Percentiles rank a stretch among this genome's conserved stretches.
Conservation (phyloP, 2,797 vertebrate genomes). For the Pseudochaenichthys georgianus region DNA sequence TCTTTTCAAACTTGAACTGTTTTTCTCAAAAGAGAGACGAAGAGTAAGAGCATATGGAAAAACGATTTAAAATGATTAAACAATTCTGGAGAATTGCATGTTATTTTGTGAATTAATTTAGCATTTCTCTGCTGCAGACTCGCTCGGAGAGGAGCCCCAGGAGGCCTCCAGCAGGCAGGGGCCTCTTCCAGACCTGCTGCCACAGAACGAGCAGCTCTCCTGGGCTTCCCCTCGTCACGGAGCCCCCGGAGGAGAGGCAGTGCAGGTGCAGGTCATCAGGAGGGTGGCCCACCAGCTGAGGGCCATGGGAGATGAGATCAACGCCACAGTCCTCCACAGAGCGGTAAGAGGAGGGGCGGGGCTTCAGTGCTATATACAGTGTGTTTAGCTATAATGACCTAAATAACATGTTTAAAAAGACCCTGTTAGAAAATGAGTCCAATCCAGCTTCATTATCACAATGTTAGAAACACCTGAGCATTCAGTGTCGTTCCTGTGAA, state of each 20-base stretch:
- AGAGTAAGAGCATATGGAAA: neutral
- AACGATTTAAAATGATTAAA: neutral
- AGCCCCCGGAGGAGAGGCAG: slow-evolving; percentile 31
- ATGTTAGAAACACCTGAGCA: neutral
- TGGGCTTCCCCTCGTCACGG: slow-evolving; percentile 39
- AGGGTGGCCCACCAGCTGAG: slow-evolving; percentile 79
- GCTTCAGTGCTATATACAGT: neutral
- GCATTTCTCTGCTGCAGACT: slow-evolving; percentile 41
- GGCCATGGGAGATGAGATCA: slow-evolving; percentile 80
- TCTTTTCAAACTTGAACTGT: neutral
- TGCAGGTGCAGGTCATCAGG: slow-evolving; percentile 59
- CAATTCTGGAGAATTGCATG: neutral
- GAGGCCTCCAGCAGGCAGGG: slow-evolving; percentile 36
- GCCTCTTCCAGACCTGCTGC: slow-evolving; percentile 72
- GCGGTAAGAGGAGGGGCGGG: slow-evolving; percentile 65
- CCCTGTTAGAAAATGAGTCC: too few species aligned
- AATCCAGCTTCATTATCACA: neutral
- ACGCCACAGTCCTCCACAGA: slow-evolving; percentile 73
- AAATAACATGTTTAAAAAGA: neutral
- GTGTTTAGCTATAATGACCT: neutral
- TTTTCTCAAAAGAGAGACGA: neutral
- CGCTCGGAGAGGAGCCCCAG: slow-evolving; percentile 39
- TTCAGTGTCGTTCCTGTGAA: neutral
- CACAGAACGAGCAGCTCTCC: slow-evolving; percentile 57
- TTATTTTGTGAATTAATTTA: neutral